Evolutionary conservation across 2,113 vertebrate species (phyloP).

Genomic region (Muscicapa adusta): DNA sequence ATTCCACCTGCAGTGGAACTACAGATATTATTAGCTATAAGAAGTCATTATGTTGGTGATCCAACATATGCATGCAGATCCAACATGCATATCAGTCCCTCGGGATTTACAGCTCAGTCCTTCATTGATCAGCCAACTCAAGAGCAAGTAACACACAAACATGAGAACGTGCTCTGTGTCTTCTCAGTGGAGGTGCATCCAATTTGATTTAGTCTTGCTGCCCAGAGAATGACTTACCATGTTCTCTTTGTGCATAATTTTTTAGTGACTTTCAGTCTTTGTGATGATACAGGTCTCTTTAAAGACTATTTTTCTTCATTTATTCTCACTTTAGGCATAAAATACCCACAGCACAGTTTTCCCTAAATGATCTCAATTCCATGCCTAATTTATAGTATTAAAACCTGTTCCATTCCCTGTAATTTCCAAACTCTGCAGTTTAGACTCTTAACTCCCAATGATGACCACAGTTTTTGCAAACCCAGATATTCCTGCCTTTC

Average conservation of each 20-base stretch:
- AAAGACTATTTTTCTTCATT: neutral
- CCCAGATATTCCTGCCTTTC: neutral
- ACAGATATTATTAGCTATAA: neutral
- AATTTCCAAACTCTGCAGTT: neutral
- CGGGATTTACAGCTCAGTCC: neutral
- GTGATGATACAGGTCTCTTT: neutral
- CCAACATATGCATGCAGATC: no score
- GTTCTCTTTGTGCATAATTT: neutral
- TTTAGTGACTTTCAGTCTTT: neutral
- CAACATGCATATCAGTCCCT: neutral
- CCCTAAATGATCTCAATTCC: neutral
- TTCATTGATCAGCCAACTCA: neutral
- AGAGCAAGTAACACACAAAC: neutral
- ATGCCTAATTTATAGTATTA: neutral
- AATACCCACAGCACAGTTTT: neutral
- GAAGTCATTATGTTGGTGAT: neutral
- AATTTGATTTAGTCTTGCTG: neutral
- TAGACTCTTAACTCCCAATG: neutral
- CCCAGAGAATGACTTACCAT: neutral
- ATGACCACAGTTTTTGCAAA: neutral
- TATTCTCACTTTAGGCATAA: neutral
- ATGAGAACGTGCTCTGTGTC: neutral
- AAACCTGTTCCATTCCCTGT: neutral
- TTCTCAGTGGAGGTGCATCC: neutral
- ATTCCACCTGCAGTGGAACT: no score